A percentile compares a stretch with the other conserved stretches of the same genome.
These are phyloP conservation scores for Knipowitschia caucasica DNA, from an alignment of 2,797 vertebrate species.

Conservation along the genomic window DNA sequence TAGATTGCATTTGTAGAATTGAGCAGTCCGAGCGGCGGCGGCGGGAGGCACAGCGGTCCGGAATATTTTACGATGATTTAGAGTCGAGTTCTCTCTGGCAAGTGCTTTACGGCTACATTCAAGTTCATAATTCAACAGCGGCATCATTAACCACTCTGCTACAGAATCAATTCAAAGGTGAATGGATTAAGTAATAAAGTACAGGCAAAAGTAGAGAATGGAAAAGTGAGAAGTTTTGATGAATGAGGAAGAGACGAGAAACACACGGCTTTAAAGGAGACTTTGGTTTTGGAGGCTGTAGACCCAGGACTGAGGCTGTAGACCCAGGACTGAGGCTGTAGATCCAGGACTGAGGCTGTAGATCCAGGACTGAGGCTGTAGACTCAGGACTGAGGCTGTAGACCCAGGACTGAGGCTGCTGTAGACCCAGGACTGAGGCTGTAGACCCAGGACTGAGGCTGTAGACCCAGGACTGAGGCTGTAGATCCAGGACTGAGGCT, in stretches of 20 bases:
- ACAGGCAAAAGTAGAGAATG: neutral
- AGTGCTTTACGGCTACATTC: conserved; percentile 51
- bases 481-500: too few species aligned
- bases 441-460: too few species aligned
- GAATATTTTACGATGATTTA: conserved; percentile 54
- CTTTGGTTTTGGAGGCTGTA: too few species aligned
- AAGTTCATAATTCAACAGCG: conserved; percentile 46
- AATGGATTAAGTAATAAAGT: conserved; percentile 29
- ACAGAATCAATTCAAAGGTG: conserved; percentile 32
- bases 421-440: too few species aligned
- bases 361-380: too few species aligned
- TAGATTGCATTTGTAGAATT: conserved; percentile 55
- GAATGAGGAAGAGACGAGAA: neutral
- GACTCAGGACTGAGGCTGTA: too few species aligned
- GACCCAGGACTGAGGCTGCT: too few species aligned
- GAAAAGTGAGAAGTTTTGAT: conserved; percentile 1
- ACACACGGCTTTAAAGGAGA: neutral
- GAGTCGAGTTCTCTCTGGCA: conserved; percentile 34
- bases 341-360: too few species aligned
- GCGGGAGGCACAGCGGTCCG: conserved; percentile 45
- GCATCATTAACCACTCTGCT: conserved; percentile 43
- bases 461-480: too few species aligned
- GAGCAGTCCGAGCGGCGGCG: conserved; percentile 49
- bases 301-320: too few species aligned
- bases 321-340: too few species aligned